phyloP scores from a whole-genome alignment of 1,140 invertebrate species.

The Cyphomyrmex costatus region DNA sequence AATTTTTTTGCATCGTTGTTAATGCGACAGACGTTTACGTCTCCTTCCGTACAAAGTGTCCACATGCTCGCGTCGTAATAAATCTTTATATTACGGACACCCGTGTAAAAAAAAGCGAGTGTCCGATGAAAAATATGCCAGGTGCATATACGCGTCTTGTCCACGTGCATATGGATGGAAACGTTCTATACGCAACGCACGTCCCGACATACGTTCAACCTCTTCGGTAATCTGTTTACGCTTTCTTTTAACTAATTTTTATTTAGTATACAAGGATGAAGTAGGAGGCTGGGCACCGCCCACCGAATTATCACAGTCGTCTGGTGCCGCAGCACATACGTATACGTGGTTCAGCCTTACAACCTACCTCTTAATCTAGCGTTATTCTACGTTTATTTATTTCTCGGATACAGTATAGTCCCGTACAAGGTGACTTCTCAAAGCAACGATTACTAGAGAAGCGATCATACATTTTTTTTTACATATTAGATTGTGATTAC shows the following conservation, averaged over 20 bases:
- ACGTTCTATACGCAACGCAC: slow-evolving; percentile 61
- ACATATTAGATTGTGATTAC: slow-evolving; percentile 36
- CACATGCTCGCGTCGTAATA: slow-evolving; percentile 50
- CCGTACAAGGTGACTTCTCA: slow-evolving; percentile 78
- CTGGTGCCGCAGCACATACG: slow-evolving; percentile 87
- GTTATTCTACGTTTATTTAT: slow-evolving; percentile 78
- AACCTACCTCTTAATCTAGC: slow-evolving; percentile 85
- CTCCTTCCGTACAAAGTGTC: slow-evolving; percentile 32
- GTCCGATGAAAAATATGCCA: slow-evolving; percentile 66
- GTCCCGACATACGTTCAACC: slow-evolving; percentile 78
- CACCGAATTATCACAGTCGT: slow-evolving; percentile 87
- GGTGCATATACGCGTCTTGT: slow-evolving; percentile 36
- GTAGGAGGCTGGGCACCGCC: slow-evolving; percentile 87
- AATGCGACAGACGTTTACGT: slow-evolving; percentile 35
- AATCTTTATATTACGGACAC: slow-evolving; percentile 24
- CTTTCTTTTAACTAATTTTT: slow-evolving; percentile 59
- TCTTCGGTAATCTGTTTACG: slow-evolving; percentile 76
- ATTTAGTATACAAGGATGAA: slow-evolving; percentile 86
- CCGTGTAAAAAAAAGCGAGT: slow-evolving; percentile 1
- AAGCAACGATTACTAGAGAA: slow-evolving; percentile 30
- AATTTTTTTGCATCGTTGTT: slow-evolving; percentile 41
- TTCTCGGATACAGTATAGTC: slow-evolving; percentile 82
- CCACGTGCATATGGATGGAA: slow-evolving; percentile 55
- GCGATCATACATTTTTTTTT: slow-evolving; percentile 26
- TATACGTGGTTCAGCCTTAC: slow-evolving; percentile 88